Conservation (phyloP, 2,113 vertebrate species). For the Carassius carassius region DNA sequence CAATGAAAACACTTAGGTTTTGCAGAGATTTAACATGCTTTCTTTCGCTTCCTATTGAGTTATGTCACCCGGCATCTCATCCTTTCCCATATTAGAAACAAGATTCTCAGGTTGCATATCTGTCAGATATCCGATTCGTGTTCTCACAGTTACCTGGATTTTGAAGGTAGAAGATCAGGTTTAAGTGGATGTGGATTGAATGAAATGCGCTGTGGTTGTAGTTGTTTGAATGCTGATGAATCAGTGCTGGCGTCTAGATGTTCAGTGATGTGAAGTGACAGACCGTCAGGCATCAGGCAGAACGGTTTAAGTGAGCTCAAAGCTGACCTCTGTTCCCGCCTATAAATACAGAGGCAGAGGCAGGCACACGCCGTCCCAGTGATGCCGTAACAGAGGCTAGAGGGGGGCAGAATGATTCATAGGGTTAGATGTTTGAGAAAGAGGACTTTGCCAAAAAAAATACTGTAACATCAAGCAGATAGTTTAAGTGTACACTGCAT, state of each 20-base stretch:
- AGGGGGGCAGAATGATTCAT: background rate
- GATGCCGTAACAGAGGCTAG: background rate
- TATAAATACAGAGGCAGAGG: constrained; percentile 10
- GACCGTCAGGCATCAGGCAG: constrained; percentile 19
- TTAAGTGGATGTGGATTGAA: background rate
- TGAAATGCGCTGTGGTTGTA: constrained; percentile 5
- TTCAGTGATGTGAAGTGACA: constrained; percentile 19
- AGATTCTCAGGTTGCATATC: background rate
- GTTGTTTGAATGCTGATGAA: constrained; percentile 9
- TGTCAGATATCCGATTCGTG: background rate
- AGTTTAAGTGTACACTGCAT: constrained; percentile 1
- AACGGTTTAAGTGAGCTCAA: background rate
- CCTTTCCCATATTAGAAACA: background rate
- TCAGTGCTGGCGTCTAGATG: background rate
- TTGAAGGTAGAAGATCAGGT: constrained; percentile 1
- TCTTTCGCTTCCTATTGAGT: background rate
- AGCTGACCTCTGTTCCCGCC: constrained; percentile 21
- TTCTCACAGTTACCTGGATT: background rate
- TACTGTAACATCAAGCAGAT: background rate
- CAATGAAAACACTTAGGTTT: background rate
- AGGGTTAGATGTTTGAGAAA: background rate
- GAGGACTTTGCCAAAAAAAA: background rate
- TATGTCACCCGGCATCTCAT: background rate
- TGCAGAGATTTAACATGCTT: background rate
- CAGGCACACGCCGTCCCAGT: constrained; percentile 10